Percentiles rank a stretch among this genome's conserved stretches.
These are phyloP conservation scores for Prionailurus bengalensis DNA, from an alignment of 2,113 vertebrate species.

Conservation along the genomic window DNA sequence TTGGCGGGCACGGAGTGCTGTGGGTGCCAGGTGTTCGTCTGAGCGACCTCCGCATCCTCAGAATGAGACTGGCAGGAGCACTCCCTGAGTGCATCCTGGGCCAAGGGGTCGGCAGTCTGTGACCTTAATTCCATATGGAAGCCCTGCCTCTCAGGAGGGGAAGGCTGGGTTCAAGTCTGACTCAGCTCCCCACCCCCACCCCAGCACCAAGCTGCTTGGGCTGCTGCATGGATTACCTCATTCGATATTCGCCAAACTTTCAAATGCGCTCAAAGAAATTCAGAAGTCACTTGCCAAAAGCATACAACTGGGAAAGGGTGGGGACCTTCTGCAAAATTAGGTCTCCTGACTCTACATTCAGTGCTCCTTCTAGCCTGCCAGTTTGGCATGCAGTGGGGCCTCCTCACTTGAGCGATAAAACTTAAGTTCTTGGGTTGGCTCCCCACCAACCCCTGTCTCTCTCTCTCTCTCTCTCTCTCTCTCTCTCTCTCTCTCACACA, in stretches of 20 bases:
- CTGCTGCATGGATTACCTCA: neutral
- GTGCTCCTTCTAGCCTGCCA: neutral
- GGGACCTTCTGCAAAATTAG: neutral
- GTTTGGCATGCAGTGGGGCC: neutral
- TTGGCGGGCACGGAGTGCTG: no score
- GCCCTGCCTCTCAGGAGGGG: neutral
- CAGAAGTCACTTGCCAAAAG: conserved; percentile 29
- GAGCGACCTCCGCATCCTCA: neutral
- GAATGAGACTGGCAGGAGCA: neutral
- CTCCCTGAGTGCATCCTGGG: neutral
- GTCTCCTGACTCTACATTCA: neutral
- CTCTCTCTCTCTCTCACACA: neutral
- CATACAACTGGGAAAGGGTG: neutral
- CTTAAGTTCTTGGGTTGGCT: neutral
- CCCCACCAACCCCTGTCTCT: neutral
- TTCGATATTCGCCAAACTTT: neutral
- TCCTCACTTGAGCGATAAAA: neutral
- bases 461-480: neutral
- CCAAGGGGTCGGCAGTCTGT: rapidly evolving
- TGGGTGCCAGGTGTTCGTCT: neutral
- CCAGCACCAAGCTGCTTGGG: neutral
- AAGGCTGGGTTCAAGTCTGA: neutral
- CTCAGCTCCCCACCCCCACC: neutral
- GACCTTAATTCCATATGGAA: neutral
- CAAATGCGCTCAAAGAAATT: neutral